A percentile compares a stretch with the other conserved stretches of the same genome.
Conservation (phyloP, 2,797 vertebrate species). For the Trachurus trachurus region DNA sequence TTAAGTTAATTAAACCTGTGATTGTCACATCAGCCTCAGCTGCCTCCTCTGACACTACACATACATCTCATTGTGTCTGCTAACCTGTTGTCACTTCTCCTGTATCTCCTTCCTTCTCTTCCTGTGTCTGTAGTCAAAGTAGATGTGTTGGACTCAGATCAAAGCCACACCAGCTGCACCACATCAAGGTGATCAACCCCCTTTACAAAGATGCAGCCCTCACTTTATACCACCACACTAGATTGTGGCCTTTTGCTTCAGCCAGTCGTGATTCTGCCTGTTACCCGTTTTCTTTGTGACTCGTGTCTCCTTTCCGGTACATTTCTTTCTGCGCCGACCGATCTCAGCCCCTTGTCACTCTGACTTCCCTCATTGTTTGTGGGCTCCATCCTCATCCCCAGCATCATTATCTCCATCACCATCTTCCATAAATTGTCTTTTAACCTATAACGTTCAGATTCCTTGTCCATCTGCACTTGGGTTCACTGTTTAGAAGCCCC, state of each 20-base stretch:
- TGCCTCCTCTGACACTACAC: not conserved
- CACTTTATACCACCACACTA: too few species aligned
- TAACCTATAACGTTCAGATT: not conserved
- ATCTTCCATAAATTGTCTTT: not conserved
- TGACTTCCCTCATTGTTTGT: not conserved
- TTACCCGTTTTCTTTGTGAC: not conserved
- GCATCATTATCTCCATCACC: not conserved
- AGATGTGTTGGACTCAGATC: conserved; percentile 13
- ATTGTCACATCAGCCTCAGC: not conserved
- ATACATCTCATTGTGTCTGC: not conserved
- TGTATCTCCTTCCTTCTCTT: not conserved
- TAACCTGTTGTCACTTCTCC: not conserved
- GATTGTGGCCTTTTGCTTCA: not conserved
- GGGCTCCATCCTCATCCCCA: not conserved
- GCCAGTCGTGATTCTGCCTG: not conserved
- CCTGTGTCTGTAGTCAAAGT: not conserved
- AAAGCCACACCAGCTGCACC: conserved; percentile 9
- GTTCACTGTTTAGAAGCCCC: not conserved
- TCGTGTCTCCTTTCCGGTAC: not conserved
- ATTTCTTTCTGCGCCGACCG: not conserved
- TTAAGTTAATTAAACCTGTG: conserved; percentile 4
- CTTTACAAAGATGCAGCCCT: conserved; percentile 2
- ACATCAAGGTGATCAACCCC: conserved; percentile 4
- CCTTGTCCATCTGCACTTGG: not conserved
- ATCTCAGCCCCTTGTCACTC: not conserved